Evolutionary conservation across 1,140 invertebrate species (phyloP).

Genomic region (Hydropsyche tenuis): DNA sequence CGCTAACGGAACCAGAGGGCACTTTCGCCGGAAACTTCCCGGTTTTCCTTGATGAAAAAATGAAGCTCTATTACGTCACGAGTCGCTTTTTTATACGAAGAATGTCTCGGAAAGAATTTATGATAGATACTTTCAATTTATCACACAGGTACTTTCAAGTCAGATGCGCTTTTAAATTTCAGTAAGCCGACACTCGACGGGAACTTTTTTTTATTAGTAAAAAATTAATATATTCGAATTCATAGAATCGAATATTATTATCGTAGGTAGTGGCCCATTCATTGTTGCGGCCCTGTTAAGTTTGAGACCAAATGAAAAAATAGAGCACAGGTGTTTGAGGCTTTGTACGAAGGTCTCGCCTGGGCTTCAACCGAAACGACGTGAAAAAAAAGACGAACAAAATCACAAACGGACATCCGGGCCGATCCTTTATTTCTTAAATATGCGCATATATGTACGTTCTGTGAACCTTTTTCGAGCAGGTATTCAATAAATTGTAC

Average conservation of each 20-base stretch:
- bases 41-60: conserved; percentile 26
- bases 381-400: conserved; percentile 29
- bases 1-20: conserved; percentile 35
- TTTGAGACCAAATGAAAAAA: conserved; percentile 27
- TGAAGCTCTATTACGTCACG: conserved; percentile 30
- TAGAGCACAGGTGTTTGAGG: conserved; percentile 43
- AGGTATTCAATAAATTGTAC: conserved; percentile 31
- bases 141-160: neutral
- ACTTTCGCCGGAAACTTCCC: conserved; percentile 35
- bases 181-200: no score
- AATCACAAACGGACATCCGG: conserved; percentile 50
- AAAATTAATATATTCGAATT: neutral
- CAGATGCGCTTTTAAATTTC: no score
- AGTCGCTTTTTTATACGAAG: neutral
- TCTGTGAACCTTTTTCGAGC: conserved; percentile 31
- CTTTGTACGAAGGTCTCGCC: conserved; percentile 34
- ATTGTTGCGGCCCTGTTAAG: neutral
- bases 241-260: neutral
- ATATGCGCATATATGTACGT: conserved; percentile 43
- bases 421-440: conserved; percentile 46
- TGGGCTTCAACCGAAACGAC: conserved; percentile 30
- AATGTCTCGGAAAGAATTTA: neutral
- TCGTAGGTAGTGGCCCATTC: neutral
- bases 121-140: neutral
- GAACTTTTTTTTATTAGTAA: neutral